Percentiles rank a stretch among this genome's conserved stretches.
Evolutionary conservation across 2,888 invertebrate genomes (phyloP).

Genomic region (Agrilus mali): DNA sequence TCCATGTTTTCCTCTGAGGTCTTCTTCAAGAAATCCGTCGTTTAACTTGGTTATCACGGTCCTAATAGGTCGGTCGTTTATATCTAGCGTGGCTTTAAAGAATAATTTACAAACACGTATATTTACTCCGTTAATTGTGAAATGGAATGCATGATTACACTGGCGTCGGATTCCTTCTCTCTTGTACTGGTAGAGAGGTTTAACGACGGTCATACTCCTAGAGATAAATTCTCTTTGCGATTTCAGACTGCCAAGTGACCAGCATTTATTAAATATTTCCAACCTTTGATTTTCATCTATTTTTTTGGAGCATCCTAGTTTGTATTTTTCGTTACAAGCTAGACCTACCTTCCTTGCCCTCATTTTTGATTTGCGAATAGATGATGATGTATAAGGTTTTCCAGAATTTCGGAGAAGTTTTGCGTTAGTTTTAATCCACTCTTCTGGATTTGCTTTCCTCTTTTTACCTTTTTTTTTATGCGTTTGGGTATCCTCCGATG

Average conservation of each 20-base stretch:
- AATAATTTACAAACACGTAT: conserved; percentile 10
- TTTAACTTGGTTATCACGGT: conserved; percentile 8
- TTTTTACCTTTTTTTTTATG: conserved; percentile 1
- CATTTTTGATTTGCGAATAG: conserved; percentile 10
- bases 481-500: not conserved
- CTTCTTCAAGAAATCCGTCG: conserved; percentile 12
- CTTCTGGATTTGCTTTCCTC: not conserved
- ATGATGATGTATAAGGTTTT: conserved; percentile 11
- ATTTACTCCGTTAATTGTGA: conserved; percentile 11
- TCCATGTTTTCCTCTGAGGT: conserved; percentile 18
- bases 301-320: conserved; percentile 14
- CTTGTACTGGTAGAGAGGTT: conserved; percentile 15
- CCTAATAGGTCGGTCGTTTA: conserved; percentile 8
- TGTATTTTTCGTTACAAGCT: conserved; percentile 13
- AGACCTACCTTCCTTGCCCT: conserved; percentile 10
- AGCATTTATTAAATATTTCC: conserved; percentile 13
- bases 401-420: conserved; percentile 13
- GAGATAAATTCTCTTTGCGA: conserved; percentile 14
- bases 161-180: conserved; percentile 12
- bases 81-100: conserved; percentile 8
- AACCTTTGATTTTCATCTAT: conserved; percentile 11
- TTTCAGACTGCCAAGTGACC: conserved; percentile 11
- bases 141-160: conserved; percentile 16
- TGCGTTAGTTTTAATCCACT: not conserved
- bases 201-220: conserved; percentile 9